A percentile compares a stretch with the other conserved stretches of the same genome.
Conservation (phyloP, 2,113 vertebrate genomes). For the Pandion haliaetus region DNA sequence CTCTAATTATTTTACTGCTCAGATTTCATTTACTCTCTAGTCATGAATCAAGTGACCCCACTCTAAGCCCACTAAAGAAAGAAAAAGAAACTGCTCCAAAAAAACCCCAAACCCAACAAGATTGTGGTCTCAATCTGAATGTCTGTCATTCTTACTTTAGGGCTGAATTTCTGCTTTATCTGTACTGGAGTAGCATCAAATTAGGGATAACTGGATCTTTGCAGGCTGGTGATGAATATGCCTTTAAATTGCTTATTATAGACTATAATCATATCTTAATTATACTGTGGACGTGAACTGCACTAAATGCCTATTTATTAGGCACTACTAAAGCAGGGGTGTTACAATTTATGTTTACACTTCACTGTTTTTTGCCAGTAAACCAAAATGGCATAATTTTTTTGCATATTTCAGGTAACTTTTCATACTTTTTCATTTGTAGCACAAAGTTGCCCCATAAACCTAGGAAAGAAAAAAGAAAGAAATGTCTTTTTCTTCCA, state of each 20-base stretch:
- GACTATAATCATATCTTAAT: neutral
- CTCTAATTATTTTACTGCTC: neutral
- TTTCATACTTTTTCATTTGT: neutral
- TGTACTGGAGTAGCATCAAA: neutral
- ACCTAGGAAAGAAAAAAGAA: neutral
- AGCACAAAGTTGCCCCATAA: neutral
- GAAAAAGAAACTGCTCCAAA: neutral
- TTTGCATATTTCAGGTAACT: neutral
- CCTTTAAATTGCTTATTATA: neutral
- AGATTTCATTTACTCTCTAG: neutral
- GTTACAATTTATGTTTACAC: neutral
- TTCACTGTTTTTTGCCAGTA: neutral
- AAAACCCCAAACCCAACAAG: fast-evolving
- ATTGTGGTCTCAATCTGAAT: neutral
- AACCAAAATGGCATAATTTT: neutral
- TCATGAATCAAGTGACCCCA: neutral
- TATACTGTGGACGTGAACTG: neutral
- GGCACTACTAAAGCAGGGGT: neutral
- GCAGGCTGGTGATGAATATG: neutral
- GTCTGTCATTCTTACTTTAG: neutral
- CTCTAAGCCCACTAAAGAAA: neutral
- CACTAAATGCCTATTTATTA: neutral
- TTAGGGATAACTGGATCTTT: neutral
- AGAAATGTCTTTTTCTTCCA: neutral
- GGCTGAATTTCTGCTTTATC: neutral